Percentiles rank a stretch among this genome's conserved stretches.
These are phyloP conservation scores for Cepphus grylle DNA, from an alignment of 2,113 vertebrate genomes.

Conservation along the genomic window DNA sequence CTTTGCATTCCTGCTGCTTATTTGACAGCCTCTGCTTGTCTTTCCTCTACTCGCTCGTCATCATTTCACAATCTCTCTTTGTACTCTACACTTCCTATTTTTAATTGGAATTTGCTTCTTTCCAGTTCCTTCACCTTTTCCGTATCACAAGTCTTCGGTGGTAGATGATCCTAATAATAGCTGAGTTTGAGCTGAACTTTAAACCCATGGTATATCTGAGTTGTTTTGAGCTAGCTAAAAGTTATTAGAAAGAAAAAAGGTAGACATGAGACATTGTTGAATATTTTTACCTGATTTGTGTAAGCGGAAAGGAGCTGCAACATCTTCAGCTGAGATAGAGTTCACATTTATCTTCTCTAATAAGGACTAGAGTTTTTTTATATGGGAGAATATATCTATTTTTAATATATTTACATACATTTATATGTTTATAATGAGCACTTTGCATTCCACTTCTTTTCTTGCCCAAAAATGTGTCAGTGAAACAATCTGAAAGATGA, in stretches of 20 bases:
- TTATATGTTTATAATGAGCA: not conserved
- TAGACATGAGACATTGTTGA: not conserved
- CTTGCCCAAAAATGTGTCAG: not conserved
- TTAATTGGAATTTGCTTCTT: slow-evolving; percentile 57
- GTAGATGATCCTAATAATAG: slow-evolving; percentile 23
- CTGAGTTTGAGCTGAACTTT: slow-evolving; percentile 12
- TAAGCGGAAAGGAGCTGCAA: not conserved
- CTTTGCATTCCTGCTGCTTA: slow-evolving; percentile 21
- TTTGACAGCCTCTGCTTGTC: slow-evolving; percentile 29
- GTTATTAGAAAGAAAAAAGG: not conserved
- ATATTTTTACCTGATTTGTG: not conserved
- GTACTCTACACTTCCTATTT: slow-evolving; percentile 4
- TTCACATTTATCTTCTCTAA: not conserved
- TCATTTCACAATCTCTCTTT: slow-evolving; percentile 33
- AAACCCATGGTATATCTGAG: not conserved
- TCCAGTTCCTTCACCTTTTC: not conserved
- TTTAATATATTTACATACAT: not conserved
- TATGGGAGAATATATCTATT: not conserved
- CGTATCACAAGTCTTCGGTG: not conserved
- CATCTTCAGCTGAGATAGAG: not conserved
- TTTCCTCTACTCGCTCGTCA: slow-evolving; percentile 13
- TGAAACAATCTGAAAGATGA: not conserved
- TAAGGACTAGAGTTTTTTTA: not conserved
- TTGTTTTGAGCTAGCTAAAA: slow-evolving; percentile 26
- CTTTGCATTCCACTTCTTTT: not conserved